Conservation (phyloP, 1,140 invertebrate species). For the Drosophila bipectinata region DNA sequence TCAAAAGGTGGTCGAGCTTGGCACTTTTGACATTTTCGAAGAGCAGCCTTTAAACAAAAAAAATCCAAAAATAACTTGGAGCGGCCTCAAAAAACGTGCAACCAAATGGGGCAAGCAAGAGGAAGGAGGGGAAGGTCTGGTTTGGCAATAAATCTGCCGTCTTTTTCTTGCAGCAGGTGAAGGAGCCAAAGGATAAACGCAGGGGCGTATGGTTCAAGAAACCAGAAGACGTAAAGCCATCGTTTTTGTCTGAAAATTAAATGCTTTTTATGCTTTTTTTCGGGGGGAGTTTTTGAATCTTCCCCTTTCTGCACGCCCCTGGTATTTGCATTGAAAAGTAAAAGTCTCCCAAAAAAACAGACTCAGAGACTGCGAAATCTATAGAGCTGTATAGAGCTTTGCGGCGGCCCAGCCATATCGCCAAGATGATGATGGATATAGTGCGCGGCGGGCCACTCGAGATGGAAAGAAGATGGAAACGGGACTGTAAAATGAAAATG, state of each 20-base stretch:
- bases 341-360: constrained; percentile 29
- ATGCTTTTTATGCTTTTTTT: constrained; percentile 13
- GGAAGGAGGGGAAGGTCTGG: constrained; percentile 15
- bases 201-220: background rate
- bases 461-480: constrained; percentile 2
- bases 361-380: constrained; percentile 22
- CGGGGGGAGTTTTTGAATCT: background rate
- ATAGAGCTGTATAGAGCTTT: background rate
- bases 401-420: too few relatives aligned
- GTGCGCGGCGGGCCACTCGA: constrained; percentile 4
- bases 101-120: background rate
- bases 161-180: constrained; percentile 33
- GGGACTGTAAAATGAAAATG: constrained; percentile 12
- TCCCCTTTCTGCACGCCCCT: background rate
- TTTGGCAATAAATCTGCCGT: constrained; percentile 37
- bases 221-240: constrained; percentile 1
- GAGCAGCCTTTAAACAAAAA: background rate
- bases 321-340: constrained; percentile 37
- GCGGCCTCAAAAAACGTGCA: constrained; percentile 34
- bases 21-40: constrained; percentile 41
- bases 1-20: constrained; percentile 26
- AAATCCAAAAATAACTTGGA: constrained; percentile 4
- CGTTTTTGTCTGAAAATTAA: constrained; percentile 20
- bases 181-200: constrained; percentile 18
- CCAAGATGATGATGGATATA: constrained; percentile 18